Percentiles rank a stretch among this genome's conserved stretches.
These are phyloP conservation scores for Sipha maydis DNA, from an alignment of 2,888 invertebrate genomes.

Conservation along the genomic window DNA sequence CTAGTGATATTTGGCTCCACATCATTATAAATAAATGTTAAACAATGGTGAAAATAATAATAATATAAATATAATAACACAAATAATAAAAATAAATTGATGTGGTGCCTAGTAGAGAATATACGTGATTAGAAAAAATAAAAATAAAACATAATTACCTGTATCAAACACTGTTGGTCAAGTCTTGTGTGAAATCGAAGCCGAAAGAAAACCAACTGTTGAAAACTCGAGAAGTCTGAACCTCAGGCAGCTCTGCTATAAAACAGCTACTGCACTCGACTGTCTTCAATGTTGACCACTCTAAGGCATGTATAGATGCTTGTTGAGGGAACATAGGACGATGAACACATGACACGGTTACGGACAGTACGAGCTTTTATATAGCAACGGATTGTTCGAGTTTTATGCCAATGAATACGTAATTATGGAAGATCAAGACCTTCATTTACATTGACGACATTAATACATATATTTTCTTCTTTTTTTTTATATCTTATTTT, in stretches of 20 bases:
- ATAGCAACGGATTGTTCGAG: slow-evolving; percentile 9
- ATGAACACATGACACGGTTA: background rate
- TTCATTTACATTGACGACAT: slow-evolving; percentile 32
- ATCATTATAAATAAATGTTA: slow-evolving; percentile 37
- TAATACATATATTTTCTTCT: slow-evolving; percentile 26
- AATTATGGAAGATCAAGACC: slow-evolving; percentile 57
- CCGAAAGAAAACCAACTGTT: background rate
- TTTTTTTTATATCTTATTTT: background rate
- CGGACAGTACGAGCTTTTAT: slow-evolving; percentile 20
- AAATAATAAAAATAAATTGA: background rate
- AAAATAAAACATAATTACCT: slow-evolving; percentile 11
- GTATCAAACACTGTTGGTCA: slow-evolving; percentile 4
- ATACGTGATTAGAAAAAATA: no score
- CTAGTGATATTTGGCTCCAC: slow-evolving; percentile 45
- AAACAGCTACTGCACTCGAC: background rate
- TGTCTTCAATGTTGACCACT: background rate
- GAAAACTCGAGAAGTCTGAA: background rate
- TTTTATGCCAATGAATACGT: slow-evolving; percentile 22
- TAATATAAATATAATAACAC: background rate
- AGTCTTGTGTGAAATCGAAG: background rate
- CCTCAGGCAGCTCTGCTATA: background rate
- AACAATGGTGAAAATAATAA: background rate
- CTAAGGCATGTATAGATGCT: background rate
- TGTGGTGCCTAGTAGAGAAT: no score
- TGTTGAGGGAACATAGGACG: slow-evolving; percentile 7